phyloP scores from a whole-genome alignment of 2,888 invertebrate genomes.

The Serripes groenlandicus region DNA sequence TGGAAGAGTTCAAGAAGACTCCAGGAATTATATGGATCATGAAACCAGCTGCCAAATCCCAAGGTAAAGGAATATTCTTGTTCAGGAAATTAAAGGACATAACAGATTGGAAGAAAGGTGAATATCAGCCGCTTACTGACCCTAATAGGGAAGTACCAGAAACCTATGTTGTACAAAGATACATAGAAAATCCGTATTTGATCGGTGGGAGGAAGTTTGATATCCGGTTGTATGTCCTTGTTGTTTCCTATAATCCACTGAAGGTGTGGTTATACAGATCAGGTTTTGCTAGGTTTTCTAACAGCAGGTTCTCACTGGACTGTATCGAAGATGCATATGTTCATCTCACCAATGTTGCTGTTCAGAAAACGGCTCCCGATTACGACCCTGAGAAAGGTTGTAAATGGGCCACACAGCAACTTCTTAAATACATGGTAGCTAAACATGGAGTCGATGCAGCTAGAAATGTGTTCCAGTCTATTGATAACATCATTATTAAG shows the following conservation, averaged over 20 bases:
- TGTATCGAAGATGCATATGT: slow-evolving; percentile 88
- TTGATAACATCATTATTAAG: slow-evolving; percentile 88
- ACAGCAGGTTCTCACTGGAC: slow-evolving; percentile 88
- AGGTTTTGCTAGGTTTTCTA: slow-evolving; percentile 90
- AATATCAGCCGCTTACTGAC: slow-evolving; percentile 83
- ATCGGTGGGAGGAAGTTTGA: slow-evolving; percentile 90
- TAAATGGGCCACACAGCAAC: slow-evolving; percentile 88
- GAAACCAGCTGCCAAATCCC: slow-evolving; percentile 89
- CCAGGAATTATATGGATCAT: slow-evolving; percentile 90
- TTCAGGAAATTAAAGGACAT: slow-evolving; percentile 88
- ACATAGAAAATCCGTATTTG: slow-evolving; percentile 89
- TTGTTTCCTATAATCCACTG: slow-evolving; percentile 88
- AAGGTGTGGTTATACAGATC: slow-evolving; percentile 89
- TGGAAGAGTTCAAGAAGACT: slow-evolving; percentile 89
- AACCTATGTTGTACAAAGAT: slow-evolving; percentile 89
- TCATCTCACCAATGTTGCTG: slow-evolving; percentile 89
- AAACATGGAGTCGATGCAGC: slow-evolving; percentile 88
- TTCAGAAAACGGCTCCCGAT: slow-evolving; percentile 88
- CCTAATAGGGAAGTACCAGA: slow-evolving; percentile 84
- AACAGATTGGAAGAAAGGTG: slow-evolving; percentile 88
- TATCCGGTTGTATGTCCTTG: slow-evolving; percentile 89
- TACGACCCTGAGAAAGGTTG: slow-evolving; percentile 88
- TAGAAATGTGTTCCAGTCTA: slow-evolving; percentile 86
- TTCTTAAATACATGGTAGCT: slow-evolving; percentile 88
- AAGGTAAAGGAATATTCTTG: slow-evolving; percentile 89